A percentile compares a stretch with the other conserved stretches of the same genome.
Conservation (phyloP, 2,888 invertebrate species). For the Branchellion lobata region DNA sequence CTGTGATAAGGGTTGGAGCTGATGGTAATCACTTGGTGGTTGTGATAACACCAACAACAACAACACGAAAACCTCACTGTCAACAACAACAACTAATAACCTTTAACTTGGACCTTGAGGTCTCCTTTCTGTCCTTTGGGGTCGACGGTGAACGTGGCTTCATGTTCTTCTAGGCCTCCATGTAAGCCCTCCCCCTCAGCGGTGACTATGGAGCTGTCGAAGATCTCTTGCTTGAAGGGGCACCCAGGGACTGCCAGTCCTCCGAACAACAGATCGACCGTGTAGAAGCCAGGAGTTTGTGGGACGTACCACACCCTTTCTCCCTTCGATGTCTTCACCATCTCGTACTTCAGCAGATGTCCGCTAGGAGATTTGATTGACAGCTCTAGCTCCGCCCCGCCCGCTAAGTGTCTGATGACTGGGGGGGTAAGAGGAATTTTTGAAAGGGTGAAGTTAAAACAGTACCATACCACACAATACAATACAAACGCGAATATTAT, state of each 20-base stretch:
- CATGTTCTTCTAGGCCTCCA: constrained; percentile 62
- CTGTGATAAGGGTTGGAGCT: too few species aligned
- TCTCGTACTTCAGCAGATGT: constrained; percentile 75
- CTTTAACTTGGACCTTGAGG: constrained; percentile 65
- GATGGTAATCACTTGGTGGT: too few species aligned
- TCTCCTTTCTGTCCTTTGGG: constrained; percentile 65
- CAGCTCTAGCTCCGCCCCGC: constrained; percentile 85
- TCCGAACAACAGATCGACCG: constrained; percentile 64
- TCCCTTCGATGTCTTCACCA: constrained; percentile 61
- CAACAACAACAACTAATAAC: constrained; percentile 54
- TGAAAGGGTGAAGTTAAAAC: too few species aligned
- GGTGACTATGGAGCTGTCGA: constrained; percentile 67
- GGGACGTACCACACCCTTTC: constrained; percentile 77
- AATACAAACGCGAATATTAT: too few species aligned
- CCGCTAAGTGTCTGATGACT: constrained; percentile 85
- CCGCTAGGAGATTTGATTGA: constrained; percentile 82
- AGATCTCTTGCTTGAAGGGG: constrained; percentile 59
- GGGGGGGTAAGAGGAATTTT: too few species aligned
- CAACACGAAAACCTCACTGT: too few species aligned
- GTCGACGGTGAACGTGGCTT: constrained; percentile 67
- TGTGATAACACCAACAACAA: too few species aligned
- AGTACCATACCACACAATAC: too few species aligned
- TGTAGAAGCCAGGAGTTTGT: constrained; percentile 77
- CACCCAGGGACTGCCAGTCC: constrained; percentile 52
- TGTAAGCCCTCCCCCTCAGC: constrained; percentile 69